Percentiles rank a stretch among this genome's conserved stretches.
Conservation (phyloP, 2,797 vertebrate species). For the Knipowitschia caucasica region DNA sequence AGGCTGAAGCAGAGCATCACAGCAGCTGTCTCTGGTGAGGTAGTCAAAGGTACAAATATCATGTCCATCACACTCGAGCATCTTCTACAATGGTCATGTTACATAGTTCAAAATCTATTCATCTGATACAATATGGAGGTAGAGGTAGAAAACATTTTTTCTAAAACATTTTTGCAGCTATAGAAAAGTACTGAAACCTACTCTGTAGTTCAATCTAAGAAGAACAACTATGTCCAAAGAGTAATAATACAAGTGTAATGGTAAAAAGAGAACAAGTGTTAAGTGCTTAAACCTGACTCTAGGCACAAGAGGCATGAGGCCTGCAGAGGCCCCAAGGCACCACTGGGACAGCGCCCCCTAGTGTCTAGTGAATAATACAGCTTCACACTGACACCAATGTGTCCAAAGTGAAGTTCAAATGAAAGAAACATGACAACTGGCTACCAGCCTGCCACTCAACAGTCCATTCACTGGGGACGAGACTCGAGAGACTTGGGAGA, state of each 20-base stretch:
- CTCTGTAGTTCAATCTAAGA: slow-evolving; percentile 65
- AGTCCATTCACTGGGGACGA: background rate
- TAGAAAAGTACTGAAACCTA: slow-evolving; percentile 66
- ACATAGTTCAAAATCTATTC: slow-evolving; percentile 52
- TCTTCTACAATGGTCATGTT: slow-evolving; percentile 30
- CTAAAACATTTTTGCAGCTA: slow-evolving; percentile 51
- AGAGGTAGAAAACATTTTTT: slow-evolving; percentile 69
- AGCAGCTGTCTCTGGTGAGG: slow-evolving; percentile 67
- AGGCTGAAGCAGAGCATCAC: slow-evolving; percentile 19
- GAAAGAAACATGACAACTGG: background rate
- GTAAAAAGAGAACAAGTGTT: slow-evolving; percentile 57
- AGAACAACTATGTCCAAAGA: slow-evolving; percentile 59
- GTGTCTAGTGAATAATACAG: slow-evolving; percentile 1
- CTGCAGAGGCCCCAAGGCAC: background rate
- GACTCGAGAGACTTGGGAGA: too few relatives aligned
- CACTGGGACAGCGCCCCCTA: background rate
- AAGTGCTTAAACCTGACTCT: slow-evolving; percentile 61
- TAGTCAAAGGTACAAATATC: slow-evolving; percentile 70
- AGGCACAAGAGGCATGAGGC: slow-evolving; percentile 2
- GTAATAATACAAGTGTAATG: slow-evolving; percentile 48
- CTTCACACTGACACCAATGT: background rate
- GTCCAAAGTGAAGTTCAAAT: background rate
- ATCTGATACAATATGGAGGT: slow-evolving; percentile 47
- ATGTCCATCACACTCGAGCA: slow-evolving; percentile 47
- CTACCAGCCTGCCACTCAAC: background rate